A percentile compares a stretch with the other conserved stretches of the same genome.
These are phyloP conservation scores for Sebastes vulpes DNA, from an alignment of 2,797 vertebrate genomes.

Conservation along the genomic window DNA sequence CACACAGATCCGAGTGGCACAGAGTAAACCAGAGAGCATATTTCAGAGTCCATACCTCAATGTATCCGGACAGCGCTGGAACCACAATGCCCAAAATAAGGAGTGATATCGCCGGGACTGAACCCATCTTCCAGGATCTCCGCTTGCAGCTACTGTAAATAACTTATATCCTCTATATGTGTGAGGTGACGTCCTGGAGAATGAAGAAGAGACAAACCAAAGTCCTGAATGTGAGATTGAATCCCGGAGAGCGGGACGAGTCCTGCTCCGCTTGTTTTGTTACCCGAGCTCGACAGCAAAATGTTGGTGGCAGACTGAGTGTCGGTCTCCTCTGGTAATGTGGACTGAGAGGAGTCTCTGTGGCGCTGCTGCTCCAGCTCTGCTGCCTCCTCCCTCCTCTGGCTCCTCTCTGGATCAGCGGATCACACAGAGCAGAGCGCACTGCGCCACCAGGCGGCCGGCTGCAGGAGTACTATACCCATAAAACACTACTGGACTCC, in stretches of 20 bases:
- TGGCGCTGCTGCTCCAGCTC: constrained; percentile 30
- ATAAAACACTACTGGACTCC: neutral
- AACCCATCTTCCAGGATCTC: constrained; percentile 81
- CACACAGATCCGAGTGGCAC: neutral
- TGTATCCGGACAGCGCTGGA: constrained; percentile 90
- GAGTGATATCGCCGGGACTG: constrained; percentile 80
- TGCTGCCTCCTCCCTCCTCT: constrained; percentile 29
- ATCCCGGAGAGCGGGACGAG: constrained; percentile 23
- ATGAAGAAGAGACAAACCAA: constrained; percentile 4
- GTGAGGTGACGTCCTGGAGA: constrained; percentile 35
- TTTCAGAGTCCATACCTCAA: constrained; percentile 87
- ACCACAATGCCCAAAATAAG: constrained; percentile 87
- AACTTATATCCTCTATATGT: constrained; percentile 62
- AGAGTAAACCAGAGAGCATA: neutral
- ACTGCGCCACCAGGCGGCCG: constrained; percentile 69
- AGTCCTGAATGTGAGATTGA: neutral
- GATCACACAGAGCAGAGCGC: neutral
- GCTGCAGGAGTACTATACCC: neutral
- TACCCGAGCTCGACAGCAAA: constrained; percentile 52
- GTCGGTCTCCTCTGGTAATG: constrained; percentile 37
- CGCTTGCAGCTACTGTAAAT: constrained; percentile 39
- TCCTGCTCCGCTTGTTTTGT: constrained; percentile 60
- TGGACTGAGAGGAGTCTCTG: constrained; percentile 42
- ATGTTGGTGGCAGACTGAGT: constrained; percentile 21
- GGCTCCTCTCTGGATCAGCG: neutral